Conservation (phyloP, 2,797 vertebrate species). For the Lutjanus argentimaculatus region DNA sequence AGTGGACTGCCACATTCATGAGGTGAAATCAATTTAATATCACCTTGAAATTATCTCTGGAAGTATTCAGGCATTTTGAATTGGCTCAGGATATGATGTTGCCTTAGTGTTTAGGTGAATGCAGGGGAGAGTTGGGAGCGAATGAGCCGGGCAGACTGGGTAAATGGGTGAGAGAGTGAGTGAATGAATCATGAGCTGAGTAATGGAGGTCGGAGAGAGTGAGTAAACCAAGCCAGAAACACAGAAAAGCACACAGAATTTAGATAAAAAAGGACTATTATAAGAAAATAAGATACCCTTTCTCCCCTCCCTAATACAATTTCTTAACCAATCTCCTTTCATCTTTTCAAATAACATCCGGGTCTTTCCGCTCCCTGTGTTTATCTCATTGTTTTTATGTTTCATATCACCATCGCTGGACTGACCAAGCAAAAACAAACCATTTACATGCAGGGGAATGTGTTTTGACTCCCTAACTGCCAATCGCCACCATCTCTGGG, state of each 20-base stretch:
- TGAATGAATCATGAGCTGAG: conserved; percentile 7
- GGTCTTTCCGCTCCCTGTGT: conserved; percentile 2
- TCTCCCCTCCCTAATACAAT: not conserved
- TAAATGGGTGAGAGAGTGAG: conserved; percentile 28
- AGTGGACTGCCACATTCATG: conserved; percentile 4
- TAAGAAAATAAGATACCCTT: conserved; percentile 19
- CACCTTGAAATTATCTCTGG: conserved; percentile 28
- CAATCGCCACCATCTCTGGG: conserved; percentile 58
- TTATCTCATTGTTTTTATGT: conserved; percentile 64
- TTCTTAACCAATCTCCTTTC: conserved; percentile 8
- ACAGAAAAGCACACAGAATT: conserved; percentile 10
- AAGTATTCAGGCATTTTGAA: conserved; percentile 32
- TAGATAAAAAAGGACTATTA: not conserved
- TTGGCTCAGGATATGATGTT: conserved; percentile 1
- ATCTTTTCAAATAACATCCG: conserved; percentile 42
- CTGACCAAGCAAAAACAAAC: conserved; percentile 35
- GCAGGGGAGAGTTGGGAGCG: conserved; percentile 29
- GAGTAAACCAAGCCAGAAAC: conserved; percentile 2
- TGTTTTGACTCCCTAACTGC: conserved; percentile 59
- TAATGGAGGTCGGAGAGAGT: conserved; percentile 7
- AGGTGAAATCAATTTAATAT: conserved; percentile 21
- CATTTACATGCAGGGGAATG: conserved; percentile 9
- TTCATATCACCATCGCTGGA: conserved; percentile 18
- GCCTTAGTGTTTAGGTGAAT: conserved; percentile 17
- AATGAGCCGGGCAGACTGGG: conserved; percentile 48